Evolutionary conservation across 1,140 invertebrate species (phyloP).

Genomic region (Leptinotarsa lineolata): DNA sequence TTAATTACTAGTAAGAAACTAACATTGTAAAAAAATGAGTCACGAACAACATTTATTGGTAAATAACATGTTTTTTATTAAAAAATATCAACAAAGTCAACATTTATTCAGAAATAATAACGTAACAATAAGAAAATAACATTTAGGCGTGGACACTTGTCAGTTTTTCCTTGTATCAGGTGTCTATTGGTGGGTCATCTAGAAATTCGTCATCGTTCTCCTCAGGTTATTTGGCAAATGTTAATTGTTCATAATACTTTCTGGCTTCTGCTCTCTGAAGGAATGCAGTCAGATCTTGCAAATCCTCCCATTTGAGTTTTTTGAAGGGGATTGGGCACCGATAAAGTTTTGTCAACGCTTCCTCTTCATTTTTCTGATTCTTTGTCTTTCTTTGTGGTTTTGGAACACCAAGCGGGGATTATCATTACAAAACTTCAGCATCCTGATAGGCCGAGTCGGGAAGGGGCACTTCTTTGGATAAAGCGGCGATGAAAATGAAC

Average conservation of each 20-base stretch:
- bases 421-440: too few species aligned
- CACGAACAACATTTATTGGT: not conserved
- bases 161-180: conserved; percentile 26
- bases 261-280: conserved; percentile 29
- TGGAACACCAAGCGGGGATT: conserved; percentile 22
- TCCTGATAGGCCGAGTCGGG: conserved; percentile 19
- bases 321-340: conserved; percentile 23
- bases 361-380: conserved; percentile 20
- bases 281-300: conserved; percentile 27
- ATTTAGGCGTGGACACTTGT: conserved; percentile 10
- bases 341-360: conserved; percentile 23
- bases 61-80: conserved; percentile 5
- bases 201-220: conserved; percentile 29
- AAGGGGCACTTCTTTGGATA: conserved; percentile 23
- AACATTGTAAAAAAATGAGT: too few species aligned
- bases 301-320: conserved; percentile 27
- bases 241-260: conserved; percentile 21
- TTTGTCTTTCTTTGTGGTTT: conserved; percentile 24
- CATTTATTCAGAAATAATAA: conserved; percentile 12
- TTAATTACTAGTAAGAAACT: too few species aligned
- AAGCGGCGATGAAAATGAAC: conserved; percentile 8
- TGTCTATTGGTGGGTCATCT: conserved; percentile 26
- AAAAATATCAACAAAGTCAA: not conserved
- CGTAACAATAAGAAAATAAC: conserved; percentile 9
- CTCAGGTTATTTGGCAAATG: conserved; percentile 25